phyloP scores from a whole-genome alignment of 1,140 invertebrate species.

The Bombus confusus region DNA sequence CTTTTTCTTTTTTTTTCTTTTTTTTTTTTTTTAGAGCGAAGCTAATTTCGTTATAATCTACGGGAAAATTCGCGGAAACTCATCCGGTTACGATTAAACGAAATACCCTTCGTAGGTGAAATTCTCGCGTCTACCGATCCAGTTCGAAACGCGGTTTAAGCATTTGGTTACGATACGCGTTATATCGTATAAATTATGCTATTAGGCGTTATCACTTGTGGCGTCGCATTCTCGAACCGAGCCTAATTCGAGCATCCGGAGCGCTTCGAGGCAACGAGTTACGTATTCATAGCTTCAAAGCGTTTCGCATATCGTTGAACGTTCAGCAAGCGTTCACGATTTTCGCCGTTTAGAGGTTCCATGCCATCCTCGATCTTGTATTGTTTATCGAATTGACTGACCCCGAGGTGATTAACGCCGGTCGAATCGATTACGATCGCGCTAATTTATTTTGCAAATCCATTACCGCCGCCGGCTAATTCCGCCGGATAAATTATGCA shows the following conservation, averaged over 20 bases:
- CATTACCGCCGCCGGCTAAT: slow-evolving; percentile 7
- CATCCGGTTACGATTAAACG: background rate
- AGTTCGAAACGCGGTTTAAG: background rate
- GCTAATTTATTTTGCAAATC: slow-evolving; percentile 43
- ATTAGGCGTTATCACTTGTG: slow-evolving; percentile 44
- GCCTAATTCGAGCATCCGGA: slow-evolving; percentile 57
- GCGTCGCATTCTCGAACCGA: slow-evolving; percentile 51
- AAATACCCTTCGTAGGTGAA: background rate
- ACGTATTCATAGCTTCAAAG: slow-evolving; percentile 42
- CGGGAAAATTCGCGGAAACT: background rate
- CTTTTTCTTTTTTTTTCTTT: no score
- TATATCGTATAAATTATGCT: slow-evolving; percentile 60
- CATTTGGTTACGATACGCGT: slow-evolving; percentile 34
- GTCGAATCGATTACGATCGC: background rate
- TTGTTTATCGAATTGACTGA: background rate
- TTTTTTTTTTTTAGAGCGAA: background rate
- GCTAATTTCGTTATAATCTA: background rate
- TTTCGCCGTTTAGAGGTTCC: background rate
- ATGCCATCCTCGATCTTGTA: background rate
- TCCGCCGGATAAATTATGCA: slow-evolving; percentile 49
- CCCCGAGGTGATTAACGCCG: slow-evolving; percentile 32
- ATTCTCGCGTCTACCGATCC: slow-evolving; percentile 16
- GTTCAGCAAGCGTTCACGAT: slow-evolving; percentile 8
- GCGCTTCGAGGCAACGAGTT: slow-evolving; percentile 31
- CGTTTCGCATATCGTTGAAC: background rate